A percentile compares a stretch with the other conserved stretches of the same genome.
Conservation (phyloP, 2,888 invertebrate genomes). For the Pristionchus mayeri region DNA sequence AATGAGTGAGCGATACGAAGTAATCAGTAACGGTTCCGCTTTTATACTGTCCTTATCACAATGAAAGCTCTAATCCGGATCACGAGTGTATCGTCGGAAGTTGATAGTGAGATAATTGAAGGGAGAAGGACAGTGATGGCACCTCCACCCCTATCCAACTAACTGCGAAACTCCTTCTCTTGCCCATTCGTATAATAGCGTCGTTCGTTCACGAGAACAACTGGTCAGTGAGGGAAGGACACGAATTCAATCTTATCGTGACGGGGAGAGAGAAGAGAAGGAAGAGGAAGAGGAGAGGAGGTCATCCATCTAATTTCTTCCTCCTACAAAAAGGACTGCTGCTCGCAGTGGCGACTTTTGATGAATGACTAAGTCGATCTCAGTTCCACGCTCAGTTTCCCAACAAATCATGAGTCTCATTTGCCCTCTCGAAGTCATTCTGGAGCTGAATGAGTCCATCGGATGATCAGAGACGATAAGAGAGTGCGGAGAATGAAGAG, state of each 20-base stretch:
- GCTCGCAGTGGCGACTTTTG: background rate
- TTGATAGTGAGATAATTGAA: constrained; percentile 22
- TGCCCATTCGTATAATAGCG: background rate
- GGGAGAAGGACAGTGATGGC: background rate
- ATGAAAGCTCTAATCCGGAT: too few species aligned
- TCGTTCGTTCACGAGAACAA: constrained; percentile 1
- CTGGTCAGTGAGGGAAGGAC: constrained; percentile 13
- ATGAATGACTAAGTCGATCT: background rate
- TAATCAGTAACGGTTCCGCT: background rate
- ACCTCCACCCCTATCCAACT: too few species aligned
- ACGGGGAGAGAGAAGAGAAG: constrained; percentile 1
- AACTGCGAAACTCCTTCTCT: background rate
- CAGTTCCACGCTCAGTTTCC: too few species aligned
- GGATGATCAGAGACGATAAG: background rate
- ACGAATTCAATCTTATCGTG: constrained; percentile 20
- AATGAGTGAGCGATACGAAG: background rate
- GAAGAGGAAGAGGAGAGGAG: background rate
- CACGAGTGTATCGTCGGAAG: constrained; percentile 38
- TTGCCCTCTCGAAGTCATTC: constrained; percentile 6
- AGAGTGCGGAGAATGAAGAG: background rate
- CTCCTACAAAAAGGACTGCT: background rate
- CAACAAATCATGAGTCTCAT: constrained; percentile 21
- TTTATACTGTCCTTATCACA: background rate
- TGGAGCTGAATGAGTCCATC: background rate
- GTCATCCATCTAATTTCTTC: background rate